Evolutionary conservation across 1,140 invertebrate genomes (phyloP), one percentile per base, ranked within the genome.

Genomic region (Contarinia nasturtii): DNA sequence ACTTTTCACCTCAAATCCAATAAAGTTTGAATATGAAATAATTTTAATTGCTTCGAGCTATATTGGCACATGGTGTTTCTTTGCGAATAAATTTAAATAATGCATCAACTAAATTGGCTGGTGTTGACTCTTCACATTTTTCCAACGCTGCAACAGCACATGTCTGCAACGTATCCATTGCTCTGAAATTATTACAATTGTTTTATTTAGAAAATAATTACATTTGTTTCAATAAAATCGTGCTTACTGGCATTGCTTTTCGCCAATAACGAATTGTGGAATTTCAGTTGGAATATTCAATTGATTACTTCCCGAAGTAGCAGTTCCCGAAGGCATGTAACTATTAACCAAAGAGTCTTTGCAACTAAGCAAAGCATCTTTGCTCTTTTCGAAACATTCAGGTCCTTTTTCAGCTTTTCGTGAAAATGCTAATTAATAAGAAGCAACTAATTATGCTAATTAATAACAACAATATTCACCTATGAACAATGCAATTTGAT

Each of bases 401-500:
- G 78, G 75, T 2, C 82, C 82, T 44, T 76, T 72, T 53, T 83
- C 79, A 38, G 82, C 75, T n/a, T n/a, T n/a, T n/a, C n/a, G n/a
- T n/a, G n/a, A n/a, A n/a, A n/a, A n/a, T n/a, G n/a, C n/a, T n/a
- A n/a, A n/a, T n/a, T n/a, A n/a, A n/a, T n/a, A n/a, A n/a, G n/a
- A n/a, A n/a, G n/a, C n/a, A n/a, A n/a, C n/a, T n/a, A n/a, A n/a
- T n/a, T n/a, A n/a, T n/a, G n/a, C n/a, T n/a, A n/a, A n/a, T n/a
- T n/a, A n/a, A n/a, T n/a, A 41, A 85, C 79, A n/a, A n/a, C n/a
- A n/a, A n/a, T n/a, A n/a, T n/a, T n/a, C n/a, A n/a, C n/a, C n/a
- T 41, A 85, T 79, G 53, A 86, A 86, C 49, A 86, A 67, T 3
- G 82, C 82, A 54, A 87, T 79, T 51, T 81, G 73, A 59, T 86